Evolutionary conservation across 2,113 vertebrate species (phyloP), one percentile per base, ranked within the genome.

Genomic region (Erythrolamprus reginae): DNA sequence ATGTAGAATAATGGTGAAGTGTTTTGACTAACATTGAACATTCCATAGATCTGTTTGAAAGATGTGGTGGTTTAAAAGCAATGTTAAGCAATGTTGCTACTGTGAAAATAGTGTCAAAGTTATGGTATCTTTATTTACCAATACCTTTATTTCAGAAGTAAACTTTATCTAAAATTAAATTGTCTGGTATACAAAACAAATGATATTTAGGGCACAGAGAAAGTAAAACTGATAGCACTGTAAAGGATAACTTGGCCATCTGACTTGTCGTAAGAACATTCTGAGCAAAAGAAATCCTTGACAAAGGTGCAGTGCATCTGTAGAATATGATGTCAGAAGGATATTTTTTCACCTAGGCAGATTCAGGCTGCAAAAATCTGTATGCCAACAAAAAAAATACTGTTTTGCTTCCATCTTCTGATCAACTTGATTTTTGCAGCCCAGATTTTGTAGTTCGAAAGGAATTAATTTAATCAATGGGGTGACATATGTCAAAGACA

Each of bases 61-160:
- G 82, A 38, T 47, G 10, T 77, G 65, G 26, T 13, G 23, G 42
- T 28, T 89, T 84, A 26, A 13, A 23, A 51, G 2, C 45, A 65
- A 24, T 38, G 48, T 1, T 70, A 19, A 17, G 1, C 28, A 5
- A 26, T 51, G 38, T 2, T 38, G 50, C 21, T 52, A 42, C 47
- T 45, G 3, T 19, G 24, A 87, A 77, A 84, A 19, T 17, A 53
- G 48, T 19, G 17, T 42, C 48, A 45, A 86, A 89, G 45, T 9
- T 24, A 23, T 10, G 1, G 70, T 87, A 82, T 7, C 21, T 94
- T 92, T 10, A 45, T 92, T 90, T 86, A 23, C 12, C 12, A 92
- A 65, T 47, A 15, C 1, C 3, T 86, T 85, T 33, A 50, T 92
- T 89, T 88, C 5, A 86, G 12, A 92, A 92, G 51, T 85, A 89